Conservation (phyloP, 2,888 invertebrate species). For the Mimumesa dahlbomi region DNA sequence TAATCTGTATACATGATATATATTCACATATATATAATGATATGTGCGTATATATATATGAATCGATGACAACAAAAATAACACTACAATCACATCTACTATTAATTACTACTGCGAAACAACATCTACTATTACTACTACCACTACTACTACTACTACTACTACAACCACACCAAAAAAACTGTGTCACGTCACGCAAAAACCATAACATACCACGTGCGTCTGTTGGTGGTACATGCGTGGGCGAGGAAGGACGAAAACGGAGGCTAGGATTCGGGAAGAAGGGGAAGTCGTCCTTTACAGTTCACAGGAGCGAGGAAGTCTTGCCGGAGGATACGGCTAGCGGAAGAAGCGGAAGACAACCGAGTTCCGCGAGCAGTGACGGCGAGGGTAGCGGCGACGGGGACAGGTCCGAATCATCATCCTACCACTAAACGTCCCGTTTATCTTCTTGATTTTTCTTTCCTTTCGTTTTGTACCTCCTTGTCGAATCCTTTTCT, state of each 20-base stretch:
- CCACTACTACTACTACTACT: conserved; percentile 7
- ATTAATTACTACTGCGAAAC: conserved; percentile 16
- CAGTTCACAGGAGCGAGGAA: conserved; percentile 99
- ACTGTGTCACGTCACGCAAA: conserved; percentile 63
- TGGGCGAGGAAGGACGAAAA: conserved; percentile 90
- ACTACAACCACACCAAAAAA: conserved; percentile 40
- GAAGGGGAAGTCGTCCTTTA: conserved; percentile 97
- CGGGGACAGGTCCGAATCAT: conserved; percentile 88
- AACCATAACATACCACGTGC: conserved; percentile 75
- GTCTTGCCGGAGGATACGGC: conserved; percentile 91
- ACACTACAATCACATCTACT: conserved; percentile 15
- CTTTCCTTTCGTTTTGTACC: not conserved
- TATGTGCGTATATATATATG: conserved; percentile 16
- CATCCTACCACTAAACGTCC: conserved; percentile 73
- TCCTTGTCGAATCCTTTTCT: conserved; percentile 2
- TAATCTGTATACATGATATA: conserved; percentile 8
- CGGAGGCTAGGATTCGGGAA: conserved; percentile 97
- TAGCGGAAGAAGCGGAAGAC: conserved; percentile 82
- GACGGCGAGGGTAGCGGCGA: conserved; percentile 93
- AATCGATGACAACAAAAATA: conserved; percentile 8
- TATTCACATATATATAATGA: not conserved
- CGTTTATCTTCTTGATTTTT: conserved; percentile 26
- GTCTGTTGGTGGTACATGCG: conserved; percentile 79
- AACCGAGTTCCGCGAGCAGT: conserved; percentile 96
- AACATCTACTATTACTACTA: conserved; percentile 6